These are phyloP conservation scores for Tryphoninae sp. DNA, from an alignment of 2,888 invertebrate species.

Conservation along the genomic window DNA sequence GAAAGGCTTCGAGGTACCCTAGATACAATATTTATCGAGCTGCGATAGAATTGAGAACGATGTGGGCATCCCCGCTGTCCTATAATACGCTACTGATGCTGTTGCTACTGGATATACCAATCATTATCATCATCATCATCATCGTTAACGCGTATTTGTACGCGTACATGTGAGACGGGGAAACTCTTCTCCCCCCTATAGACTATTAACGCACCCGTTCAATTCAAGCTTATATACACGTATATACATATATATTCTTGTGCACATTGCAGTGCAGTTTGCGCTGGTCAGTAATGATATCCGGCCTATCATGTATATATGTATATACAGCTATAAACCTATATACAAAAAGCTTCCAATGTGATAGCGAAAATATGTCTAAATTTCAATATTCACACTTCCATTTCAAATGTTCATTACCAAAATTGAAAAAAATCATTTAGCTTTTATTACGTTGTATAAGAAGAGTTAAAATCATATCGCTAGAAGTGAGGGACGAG, in stretches of 20 bases:
- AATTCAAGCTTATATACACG: not conserved
- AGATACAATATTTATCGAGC: conserved; percentile 39
- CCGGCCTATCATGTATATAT: conserved; percentile 36
- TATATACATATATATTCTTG: not conserved
- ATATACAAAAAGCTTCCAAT: not conserved
- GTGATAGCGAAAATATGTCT: too few species aligned
- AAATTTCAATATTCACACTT: too few species aligned
- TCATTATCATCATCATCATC: conserved; percentile 45
- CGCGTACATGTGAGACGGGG: conserved; percentile 7
- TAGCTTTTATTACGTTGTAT: conserved; percentile 33
- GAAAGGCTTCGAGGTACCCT: conserved; percentile 20
- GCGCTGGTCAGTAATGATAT: conserved; percentile 58
- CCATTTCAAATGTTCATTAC: too few species aligned
- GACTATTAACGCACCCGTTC: conserved; percentile 42
- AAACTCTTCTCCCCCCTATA: conserved; percentile 44
- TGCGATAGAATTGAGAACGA: conserved; percentile 8
- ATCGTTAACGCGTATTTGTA: conserved; percentile 19
- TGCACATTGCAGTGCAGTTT: conserved; percentile 33
- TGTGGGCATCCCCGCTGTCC: conserved; percentile 37
- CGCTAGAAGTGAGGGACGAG: conserved; percentile 21
- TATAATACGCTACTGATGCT: conserved; percentile 31
- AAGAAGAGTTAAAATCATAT: conserved; percentile 42
- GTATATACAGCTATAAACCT: not conserved
- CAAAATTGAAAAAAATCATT: conserved; percentile 53
- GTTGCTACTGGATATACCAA: conserved; percentile 38